Evolutionary conservation across 2,888 invertebrate genomes (phyloP).

Genomic region (Diplazon laetatorius): DNA sequence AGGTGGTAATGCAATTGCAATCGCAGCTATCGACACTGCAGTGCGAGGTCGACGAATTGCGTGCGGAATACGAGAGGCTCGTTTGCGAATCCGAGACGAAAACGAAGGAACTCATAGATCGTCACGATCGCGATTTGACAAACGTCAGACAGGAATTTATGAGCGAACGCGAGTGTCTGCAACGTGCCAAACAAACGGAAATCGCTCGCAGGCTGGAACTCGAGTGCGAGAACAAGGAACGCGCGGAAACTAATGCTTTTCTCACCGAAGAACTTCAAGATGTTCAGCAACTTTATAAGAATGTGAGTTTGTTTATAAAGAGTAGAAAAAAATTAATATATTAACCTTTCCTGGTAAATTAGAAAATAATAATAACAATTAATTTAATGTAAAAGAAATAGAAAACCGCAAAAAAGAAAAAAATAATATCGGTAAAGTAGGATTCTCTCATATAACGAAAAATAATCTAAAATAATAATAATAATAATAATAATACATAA

Average conservation of each 20-base stretch:
- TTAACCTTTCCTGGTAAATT: too few relatives aligned
- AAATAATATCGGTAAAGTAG: too few relatives aligned
- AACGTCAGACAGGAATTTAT: slow-evolving; percentile 66
- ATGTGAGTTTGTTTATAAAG: slow-evolving; percentile 60
- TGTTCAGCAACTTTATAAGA: slow-evolving; percentile 71
- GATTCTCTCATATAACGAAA: too few relatives aligned
- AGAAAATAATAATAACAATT: too few relatives aligned
- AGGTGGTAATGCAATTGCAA: slow-evolving; percentile 69
- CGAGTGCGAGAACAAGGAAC: slow-evolving; percentile 66
- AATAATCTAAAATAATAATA: too few relatives aligned
- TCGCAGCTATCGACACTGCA: slow-evolving; percentile 70
- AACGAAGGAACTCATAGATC: slow-evolving; percentile 53
- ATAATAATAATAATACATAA: too few relatives aligned
- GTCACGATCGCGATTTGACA: slow-evolving; percentile 62
- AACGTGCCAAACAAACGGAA: slow-evolving; percentile 66
- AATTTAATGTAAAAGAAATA: too few relatives aligned
- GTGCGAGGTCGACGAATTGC: slow-evolving; percentile 69
- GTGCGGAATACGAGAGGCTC: slow-evolving; percentile 68
- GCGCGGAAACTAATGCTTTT: slow-evolving; percentile 66
- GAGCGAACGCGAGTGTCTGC: slow-evolving; percentile 69
- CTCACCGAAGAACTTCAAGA: slow-evolving; percentile 69
- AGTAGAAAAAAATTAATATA: too few relatives aligned
- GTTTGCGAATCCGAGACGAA: slow-evolving; percentile 58
- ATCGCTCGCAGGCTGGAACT: slow-evolving; percentile 56
- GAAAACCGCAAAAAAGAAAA: too few relatives aligned